phyloP scores from a whole-genome alignment of 2,888 invertebrate genomes.

The Lasioglossum morio region DNA sequence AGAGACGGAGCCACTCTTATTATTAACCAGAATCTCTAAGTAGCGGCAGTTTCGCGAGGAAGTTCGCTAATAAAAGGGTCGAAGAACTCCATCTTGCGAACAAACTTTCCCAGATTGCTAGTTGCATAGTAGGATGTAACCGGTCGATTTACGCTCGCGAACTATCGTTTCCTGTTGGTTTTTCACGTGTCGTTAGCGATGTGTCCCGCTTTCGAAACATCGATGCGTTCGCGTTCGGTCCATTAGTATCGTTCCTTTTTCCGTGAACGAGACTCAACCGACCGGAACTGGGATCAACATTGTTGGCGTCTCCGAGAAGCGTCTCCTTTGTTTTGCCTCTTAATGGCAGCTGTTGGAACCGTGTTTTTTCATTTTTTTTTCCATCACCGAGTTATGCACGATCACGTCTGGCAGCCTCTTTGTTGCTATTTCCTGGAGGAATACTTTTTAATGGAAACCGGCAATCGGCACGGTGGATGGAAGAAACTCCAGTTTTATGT shows the following conservation, averaged over 20 bases:
- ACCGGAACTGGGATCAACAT: background rate
- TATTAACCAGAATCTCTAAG: conserved; percentile 1
- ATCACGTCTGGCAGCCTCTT: background rate
- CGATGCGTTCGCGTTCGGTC: conserved; percentile 11
- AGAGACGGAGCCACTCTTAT: background rate
- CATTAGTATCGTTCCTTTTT: conserved; percentile 38
- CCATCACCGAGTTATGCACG: background rate
- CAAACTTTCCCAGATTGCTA: background rate
- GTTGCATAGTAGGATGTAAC: background rate
- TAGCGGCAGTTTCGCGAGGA: background rate
- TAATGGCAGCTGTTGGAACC: background rate
- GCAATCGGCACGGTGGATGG: background rate
- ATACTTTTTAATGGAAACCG: conserved; percentile 6
- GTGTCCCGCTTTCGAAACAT: conserved; percentile 48
- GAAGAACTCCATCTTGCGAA: background rate
- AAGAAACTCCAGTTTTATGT: background rate
- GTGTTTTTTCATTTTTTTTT: background rate
- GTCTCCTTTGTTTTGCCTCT: background rate
- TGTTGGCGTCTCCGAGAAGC: background rate
- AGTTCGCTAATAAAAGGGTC: background rate
- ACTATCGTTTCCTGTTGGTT: conserved; percentile 31
- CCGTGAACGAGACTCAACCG: conserved; percentile 2
- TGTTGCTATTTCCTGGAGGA: background rate
- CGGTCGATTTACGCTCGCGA: conserved; percentile 44
- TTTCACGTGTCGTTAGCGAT: conserved; percentile 48